Evolutionary conservation across 2,797 vertebrate species (phyloP), one percentile per base, ranked within the genome.

Genomic region (Cryptoblepharus egeriae): DNA sequence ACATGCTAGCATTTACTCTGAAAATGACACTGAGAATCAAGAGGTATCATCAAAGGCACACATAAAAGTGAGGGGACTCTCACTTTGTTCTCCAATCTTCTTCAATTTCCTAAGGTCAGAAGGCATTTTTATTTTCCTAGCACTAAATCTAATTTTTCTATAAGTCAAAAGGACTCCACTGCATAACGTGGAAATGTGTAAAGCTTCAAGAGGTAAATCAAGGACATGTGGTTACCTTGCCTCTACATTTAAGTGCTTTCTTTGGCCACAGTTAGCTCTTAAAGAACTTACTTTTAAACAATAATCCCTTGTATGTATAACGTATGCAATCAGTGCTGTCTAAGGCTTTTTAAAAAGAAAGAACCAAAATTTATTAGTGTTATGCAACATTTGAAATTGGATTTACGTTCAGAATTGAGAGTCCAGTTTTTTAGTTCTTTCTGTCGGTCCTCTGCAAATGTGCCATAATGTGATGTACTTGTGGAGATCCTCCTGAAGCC

Each of bases 261-360:
- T 13, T 61, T 89, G 65, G n/a, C 85, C 88, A 79, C 76, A 79
- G 0, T 55, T 70, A 88, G 70, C 65, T 88, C 68, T 84, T 63
- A 83, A 73, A 32, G 73, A 88, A 75, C 64, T 6, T 1, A 45
- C 55, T 37, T 85, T 90, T 78, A 70, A 91, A 92, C 81, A 92
- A 63, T 84, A 84, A 84, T n/a, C 90, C 78, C 89, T 82, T 87
- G 57, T 90, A 76, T 58, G 15, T 71, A 32, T 88, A 63, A 80
- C 32, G n/a, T 84, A 9, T 52, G 86, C 76, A 49, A 39, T 2
- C 80, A 82, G 80, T 37, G 63, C 45, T n/a, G n/a, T n/a, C n/a
- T n/a, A n/a, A n/a, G n/a, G 35, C 61, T 84, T 86, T 85, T 73
- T 87, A 71, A 74, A 81, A 64, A 82, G 42, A 60, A 60, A 1